Evolutionary conservation across 1,140 invertebrate genomes (phyloP).

Genomic region (Solen grandis): DNA sequence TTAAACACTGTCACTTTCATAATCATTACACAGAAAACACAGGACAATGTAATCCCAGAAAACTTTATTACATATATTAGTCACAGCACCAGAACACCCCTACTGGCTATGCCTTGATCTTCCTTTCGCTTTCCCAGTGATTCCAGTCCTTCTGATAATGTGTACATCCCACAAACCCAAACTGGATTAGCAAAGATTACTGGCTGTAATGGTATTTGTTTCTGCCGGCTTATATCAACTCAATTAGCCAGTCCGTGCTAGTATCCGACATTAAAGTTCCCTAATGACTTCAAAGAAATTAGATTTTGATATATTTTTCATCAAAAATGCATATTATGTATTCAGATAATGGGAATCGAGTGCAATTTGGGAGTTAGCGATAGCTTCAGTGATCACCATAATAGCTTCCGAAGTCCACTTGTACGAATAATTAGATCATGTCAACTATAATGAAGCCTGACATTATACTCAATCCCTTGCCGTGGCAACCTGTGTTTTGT

Average conservation of each 20-base stretch:
- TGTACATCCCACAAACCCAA: slow-evolving; percentile 18
- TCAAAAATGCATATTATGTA: slow-evolving; percentile 60
- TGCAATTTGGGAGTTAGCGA: slow-evolving; percentile 15
- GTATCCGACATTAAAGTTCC: slow-evolving; percentile 45
- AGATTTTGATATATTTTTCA: slow-evolving; percentile 58
- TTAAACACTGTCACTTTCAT: background rate
- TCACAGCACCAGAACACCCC: too few relatives aligned
- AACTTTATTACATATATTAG: background rate
- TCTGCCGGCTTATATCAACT: slow-evolving; percentile 56
- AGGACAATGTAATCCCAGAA: background rate
- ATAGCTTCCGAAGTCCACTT: slow-evolving; percentile 57
- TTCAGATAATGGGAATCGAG: slow-evolving; percentile 42
- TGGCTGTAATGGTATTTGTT: slow-evolving; percentile 51
- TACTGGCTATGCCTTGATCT: too few relatives aligned
- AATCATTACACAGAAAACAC: background rate
- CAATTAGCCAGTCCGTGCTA: slow-evolving; percentile 43
- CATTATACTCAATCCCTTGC: slow-evolving; percentile 43
- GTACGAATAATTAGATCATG: slow-evolving; percentile 52
- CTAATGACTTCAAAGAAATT: slow-evolving; percentile 52
- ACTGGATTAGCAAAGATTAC: slow-evolving; percentile 57
- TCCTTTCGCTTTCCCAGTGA: too few relatives aligned
- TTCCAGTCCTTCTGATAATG: background rate
- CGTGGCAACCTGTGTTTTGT: slow-evolving; percentile 11
- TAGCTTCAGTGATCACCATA: slow-evolving; percentile 47
- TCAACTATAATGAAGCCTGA: slow-evolving; percentile 42